Conservation (phyloP, 2,113 vertebrate species). For the Ovis aries region ARS-UI_Ramb_v3.0 NC_056057.1:55030501-55031000, state of each 20-base stretch:
- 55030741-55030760: constrained; percentile 57
- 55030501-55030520: constrained; percentile 78
- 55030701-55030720: background rate
- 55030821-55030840: constrained; percentile 47
- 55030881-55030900: background rate
- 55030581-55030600: constrained; percentile 64
- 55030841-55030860: constrained; percentile 41
- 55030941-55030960: background rate
- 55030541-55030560: constrained; percentile 79
- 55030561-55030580: constrained; percentile 78
- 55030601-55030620: too few relatives aligned
- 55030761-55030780: constrained; percentile 51
- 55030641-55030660: too few relatives aligned
- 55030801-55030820: constrained; percentile 58
- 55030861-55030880: constrained; percentile 29
- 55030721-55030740: background rate
- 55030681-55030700: too few relatives aligned
- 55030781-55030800: constrained; percentile 55
- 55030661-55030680: too few relatives aligned
- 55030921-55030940: background rate
- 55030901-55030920: background rate
- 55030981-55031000: background rate
- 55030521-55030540: constrained; percentile 70
- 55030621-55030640: too few relatives aligned
- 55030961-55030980: background rate